These are phyloP conservation scores for Cheilosia urbana DNA, from an alignment of 2,888 invertebrate genomes.

Conservation along the genomic window DNA sequence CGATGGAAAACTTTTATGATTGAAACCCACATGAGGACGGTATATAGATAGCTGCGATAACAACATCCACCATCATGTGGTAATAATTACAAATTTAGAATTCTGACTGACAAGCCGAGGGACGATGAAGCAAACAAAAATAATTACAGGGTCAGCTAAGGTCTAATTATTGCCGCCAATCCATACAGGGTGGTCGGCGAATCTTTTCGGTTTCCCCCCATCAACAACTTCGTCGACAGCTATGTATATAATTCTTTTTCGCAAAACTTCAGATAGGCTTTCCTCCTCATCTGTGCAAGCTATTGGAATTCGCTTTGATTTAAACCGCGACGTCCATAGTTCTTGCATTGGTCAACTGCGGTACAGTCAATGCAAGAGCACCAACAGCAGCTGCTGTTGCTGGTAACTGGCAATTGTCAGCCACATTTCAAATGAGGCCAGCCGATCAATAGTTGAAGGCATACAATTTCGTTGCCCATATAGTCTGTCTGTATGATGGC, in stretches of 20 bases:
- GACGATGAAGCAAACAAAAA: background rate
- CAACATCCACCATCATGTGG: conserved; percentile 32
- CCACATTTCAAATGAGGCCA: conserved; percentile 71
- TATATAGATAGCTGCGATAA: conserved; percentile 19
- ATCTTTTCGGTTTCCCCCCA: conserved; percentile 4
- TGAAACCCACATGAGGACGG: conserved; percentile 25
- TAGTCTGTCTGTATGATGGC: conserved; percentile 18
- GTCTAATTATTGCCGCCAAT: conserved; percentile 22
- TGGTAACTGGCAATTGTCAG: conserved; percentile 67
- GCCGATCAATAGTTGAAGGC: conserved; percentile 67
- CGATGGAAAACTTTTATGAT: conserved; percentile 18
- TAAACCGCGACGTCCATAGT: conserved; percentile 48
- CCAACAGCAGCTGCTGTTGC: conserved; percentile 29
- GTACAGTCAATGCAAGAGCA: background rate
- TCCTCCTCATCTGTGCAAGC: conserved; percentile 45
- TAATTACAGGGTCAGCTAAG: conserved; percentile 4
- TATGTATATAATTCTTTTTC: conserved; percentile 7
- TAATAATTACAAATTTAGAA: conserved; percentile 54
- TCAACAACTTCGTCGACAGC: conserved; percentile 11
- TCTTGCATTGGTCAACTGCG: conserved; percentile 38
- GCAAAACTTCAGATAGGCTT: conserved; percentile 21
- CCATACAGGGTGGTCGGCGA: conserved; percentile 41
- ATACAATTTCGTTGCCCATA: conserved; percentile 58
- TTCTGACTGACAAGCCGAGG: conserved; percentile 24
- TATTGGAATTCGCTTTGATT: conserved; percentile 71